Conservation (phyloP, 2,113 vertebrate genomes). For the Salvelinus sp. region DNA sequence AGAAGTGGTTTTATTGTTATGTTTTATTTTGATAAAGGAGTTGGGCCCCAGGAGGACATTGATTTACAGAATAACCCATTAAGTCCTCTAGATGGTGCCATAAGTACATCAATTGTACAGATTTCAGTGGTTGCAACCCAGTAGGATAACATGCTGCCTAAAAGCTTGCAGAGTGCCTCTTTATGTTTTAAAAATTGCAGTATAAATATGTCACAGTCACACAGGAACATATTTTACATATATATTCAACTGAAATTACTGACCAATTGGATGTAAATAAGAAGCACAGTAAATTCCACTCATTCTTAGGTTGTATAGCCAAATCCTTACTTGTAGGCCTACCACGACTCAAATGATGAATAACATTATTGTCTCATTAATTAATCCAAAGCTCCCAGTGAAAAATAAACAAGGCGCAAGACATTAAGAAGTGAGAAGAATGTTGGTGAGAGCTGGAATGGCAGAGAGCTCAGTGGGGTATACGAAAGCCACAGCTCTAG, state of each 20-base stretch:
- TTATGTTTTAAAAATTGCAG: no score
- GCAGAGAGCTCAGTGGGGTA: slow-evolving; percentile 17
- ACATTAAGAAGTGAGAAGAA: slow-evolving; percentile 4
- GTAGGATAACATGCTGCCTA: background rate
- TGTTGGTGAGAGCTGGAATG: slow-evolving; percentile 10
- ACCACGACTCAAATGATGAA: background rate
- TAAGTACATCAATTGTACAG: background rate
- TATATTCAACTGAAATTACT: background rate
- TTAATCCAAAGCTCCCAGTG: background rate
- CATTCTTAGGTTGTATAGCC: background rate
- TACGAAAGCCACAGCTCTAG: background rate
- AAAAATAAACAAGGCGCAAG: background rate
- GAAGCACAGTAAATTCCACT: background rate
- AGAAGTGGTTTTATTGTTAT: no score
- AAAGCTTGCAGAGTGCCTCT: no score
- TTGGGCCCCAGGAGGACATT: no score
- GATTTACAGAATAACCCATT: no score
- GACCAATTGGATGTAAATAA: background rate
- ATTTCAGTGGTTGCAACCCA: background rate
- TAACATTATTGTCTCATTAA: background rate
- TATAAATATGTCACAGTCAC: background rate
- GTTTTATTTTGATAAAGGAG: no score
- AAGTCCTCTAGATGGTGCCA: background rate
- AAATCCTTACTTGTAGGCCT: background rate
- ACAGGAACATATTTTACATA: background rate